Evolutionary conservation across 2,888 invertebrate species (phyloP), one percentile per base, ranked within the genome.

Genomic region (Dioctria rufipes): DNA sequence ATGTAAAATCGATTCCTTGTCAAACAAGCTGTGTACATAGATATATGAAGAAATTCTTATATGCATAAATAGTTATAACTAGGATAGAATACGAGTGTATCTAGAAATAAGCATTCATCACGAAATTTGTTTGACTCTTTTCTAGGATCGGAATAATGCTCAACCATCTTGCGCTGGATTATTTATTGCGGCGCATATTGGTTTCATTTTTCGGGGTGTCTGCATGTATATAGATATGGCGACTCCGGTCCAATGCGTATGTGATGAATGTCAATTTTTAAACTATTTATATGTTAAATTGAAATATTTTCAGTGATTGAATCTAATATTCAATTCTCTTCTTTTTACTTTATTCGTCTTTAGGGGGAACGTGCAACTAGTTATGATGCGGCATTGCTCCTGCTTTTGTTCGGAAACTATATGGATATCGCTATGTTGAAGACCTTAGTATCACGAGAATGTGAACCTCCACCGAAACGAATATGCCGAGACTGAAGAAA

Each of bases 171-270:
- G 97, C 89, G 97, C 97, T 6, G 97, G 95, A 0, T 91, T 97
- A 81, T 97, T 97, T 90, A 92, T 97, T 82, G 92, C 93, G 84
- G 92, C 96, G 13, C 96, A 97, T 89, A 91, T 97, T 81, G 96
- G 95, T 6, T 96, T 96, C 89, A 96, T 96, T 87, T 95, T 92
- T 89, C 92, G 93, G 6, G 96, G 96, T 11, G 88, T 90, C 61
- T 97, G 97, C 97, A 91, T 97, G 80, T 97, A 97, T 88, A 91
- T 97, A 5, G 97, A 97, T 89, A 97, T 97, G 94, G 97, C 97
- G 0, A 91, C 93, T 79, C 95, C 96, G 0, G 95, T 94, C 9
- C 92, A 94, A 88, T 91, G 90, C 85, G 96, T 96, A 89, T 90
- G 93, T 91, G 77, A 75, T 65, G 78, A 42, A 58, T 71, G 54